Evolutionary conservation across 2,888 invertebrate genomes (phyloP).

Genomic region (Cosmopolites sordidus): DNA sequence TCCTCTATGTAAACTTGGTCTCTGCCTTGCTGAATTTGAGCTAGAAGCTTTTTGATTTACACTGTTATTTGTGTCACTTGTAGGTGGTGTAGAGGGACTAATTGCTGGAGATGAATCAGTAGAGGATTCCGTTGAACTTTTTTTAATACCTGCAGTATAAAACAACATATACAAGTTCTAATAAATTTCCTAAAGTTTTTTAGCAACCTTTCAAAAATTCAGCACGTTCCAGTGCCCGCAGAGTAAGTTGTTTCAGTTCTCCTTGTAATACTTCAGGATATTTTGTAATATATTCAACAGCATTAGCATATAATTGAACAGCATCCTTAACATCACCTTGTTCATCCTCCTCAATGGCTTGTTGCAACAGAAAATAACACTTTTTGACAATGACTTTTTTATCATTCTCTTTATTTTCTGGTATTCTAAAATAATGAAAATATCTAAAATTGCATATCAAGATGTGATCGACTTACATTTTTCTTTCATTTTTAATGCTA

Average conservation of each 20-base stretch:
- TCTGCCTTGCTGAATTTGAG: slow-evolving; percentile 32
- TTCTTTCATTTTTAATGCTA: slow-evolving; percentile 30
- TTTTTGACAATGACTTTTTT: slow-evolving; percentile 54
- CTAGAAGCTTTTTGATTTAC: slow-evolving; percentile 20
- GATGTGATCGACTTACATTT: slow-evolving; percentile 19
- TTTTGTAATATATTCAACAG: slow-evolving; percentile 77
- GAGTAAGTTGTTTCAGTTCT: slow-evolving; percentile 66
- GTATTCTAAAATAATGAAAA: neutral
- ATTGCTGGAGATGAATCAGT: slow-evolving; percentile 1
- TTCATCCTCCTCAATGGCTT: slow-evolving; percentile 85
- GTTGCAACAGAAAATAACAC: slow-evolving; percentile 66
- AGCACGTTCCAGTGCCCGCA: slow-evolving; percentile 74
- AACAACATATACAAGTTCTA: slow-evolving; percentile 1
- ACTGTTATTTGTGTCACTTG: neutral
- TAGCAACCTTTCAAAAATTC: slow-evolving; percentile 64
- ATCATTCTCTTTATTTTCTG: slow-evolving; percentile 42
- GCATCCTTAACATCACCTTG: slow-evolving; percentile 69
- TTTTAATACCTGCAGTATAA: slow-evolving; percentile 6
- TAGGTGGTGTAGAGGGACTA: neutral
- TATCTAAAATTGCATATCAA: neutral
- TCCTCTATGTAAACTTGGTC: slow-evolving; percentile 55
- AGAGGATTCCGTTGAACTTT: slow-evolving; percentile 6
- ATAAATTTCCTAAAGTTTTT: neutral
- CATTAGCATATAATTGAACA: slow-evolving; percentile 74
- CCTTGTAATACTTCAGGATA: slow-evolving; percentile 62